A percentile compares a stretch with the other conserved stretches of the same genome.
Evolutionary conservation across 2,888 invertebrate genomes (phyloP).

Genomic region (Sympetrum striolatum): DNA sequence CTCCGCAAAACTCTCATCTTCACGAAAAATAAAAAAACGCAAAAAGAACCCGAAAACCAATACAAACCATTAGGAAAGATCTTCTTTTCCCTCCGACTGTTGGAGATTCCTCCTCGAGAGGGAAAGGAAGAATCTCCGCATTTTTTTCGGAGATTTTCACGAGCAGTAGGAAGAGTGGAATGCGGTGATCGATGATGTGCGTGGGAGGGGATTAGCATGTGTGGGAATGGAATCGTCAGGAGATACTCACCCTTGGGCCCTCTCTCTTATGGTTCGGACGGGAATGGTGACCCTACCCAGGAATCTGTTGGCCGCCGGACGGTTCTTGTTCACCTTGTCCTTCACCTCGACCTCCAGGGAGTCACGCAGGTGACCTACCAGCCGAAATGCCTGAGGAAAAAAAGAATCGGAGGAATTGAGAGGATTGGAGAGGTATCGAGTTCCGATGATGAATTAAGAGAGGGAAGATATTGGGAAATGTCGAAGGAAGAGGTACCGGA

Average conservation of each 20-base stretch:
- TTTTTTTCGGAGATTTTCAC: not conserved
- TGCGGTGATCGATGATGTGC: not conserved
- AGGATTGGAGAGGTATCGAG: not conserved
- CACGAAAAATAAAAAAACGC: too few species aligned
- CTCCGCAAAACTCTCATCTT: too few species aligned
- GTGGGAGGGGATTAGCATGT: not conserved
- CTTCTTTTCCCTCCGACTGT: too few species aligned
- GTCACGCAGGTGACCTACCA: slow-evolving; percentile 58
- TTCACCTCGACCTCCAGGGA: slow-evolving; percentile 60
- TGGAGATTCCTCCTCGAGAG: too few species aligned
- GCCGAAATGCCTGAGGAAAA: slow-evolving; percentile 55
- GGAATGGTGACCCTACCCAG: slow-evolving; percentile 59
- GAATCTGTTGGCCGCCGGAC: slow-evolving; percentile 60
- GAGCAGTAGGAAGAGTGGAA: not conserved
- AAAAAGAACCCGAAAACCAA: too few species aligned
- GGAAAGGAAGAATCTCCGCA: too few species aligned
- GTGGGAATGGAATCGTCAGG: not conserved
- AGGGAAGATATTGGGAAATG: not conserved
- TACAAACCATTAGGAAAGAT: too few species aligned
- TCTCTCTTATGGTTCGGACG: slow-evolving; percentile 57
- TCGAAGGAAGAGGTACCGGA: not conserved
- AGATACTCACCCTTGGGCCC: slow-evolving; percentile 49
- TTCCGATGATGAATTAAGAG: not conserved
- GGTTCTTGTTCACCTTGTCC: slow-evolving; percentile 61
- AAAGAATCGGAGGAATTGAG: not conserved